Conservation (phyloP, 2,888 invertebrate species). For the Leuctra nigra region DNA sequence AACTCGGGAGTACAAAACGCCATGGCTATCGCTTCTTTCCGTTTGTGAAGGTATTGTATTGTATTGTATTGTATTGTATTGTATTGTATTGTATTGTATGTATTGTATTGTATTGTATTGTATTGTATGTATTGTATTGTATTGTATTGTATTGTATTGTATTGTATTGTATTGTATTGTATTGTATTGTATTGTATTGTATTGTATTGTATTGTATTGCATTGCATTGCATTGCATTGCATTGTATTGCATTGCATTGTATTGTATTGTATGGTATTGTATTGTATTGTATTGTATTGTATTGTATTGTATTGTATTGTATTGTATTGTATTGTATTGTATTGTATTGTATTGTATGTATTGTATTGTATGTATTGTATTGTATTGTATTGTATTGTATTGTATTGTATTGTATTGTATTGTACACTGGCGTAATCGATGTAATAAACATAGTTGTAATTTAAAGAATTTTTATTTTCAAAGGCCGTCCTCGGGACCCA, state of each 20-base stretch:
- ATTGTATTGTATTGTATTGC: constrained; percentile 14
- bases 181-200: constrained; percentile 13
- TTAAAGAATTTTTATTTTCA: not conserved
- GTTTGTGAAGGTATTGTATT: constrained; percentile 4
- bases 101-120: constrained; percentile 14
- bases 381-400: not conserved
- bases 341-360: constrained; percentile 9
- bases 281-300: constrained; percentile 17
- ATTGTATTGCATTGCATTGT: constrained; percentile 15
- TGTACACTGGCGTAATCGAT: not conserved
- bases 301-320: constrained; percentile 15
- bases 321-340: constrained; percentile 17
- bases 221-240: constrained; percentile 15
- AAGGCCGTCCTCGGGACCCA: not conserved
- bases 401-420: not conserved
- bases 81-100: constrained; percentile 18
- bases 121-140: constrained; percentile 11
- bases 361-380: no score
- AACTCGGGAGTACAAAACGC: no score
- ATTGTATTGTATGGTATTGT: constrained; percentile 16
- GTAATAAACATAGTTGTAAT: not conserved
- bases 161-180: constrained; percentile 10
- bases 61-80: constrained; percentile 17
- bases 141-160: not conserved
- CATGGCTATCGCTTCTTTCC: not conserved